Evolutionary conservation across 2,888 invertebrate species (phyloP), one percentile per base, ranked within the genome.

Genomic region (Agrilus biguttatus): DNA sequence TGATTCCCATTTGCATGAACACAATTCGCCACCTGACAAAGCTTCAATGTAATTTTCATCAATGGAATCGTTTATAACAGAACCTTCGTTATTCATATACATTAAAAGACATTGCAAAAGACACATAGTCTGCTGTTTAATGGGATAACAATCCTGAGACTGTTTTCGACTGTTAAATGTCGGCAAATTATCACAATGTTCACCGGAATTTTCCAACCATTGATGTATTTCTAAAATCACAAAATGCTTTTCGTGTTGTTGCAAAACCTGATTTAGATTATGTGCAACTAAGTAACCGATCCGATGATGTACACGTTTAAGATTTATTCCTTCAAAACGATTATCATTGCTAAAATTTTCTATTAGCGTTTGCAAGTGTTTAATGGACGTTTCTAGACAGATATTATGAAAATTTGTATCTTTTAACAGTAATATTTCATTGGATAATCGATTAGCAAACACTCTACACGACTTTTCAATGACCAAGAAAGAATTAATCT

Each of bases 371-470:
- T 80, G 79, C 35, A 83, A 63, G 58, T 80, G 78, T 60, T 78
- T 78, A 1, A 79, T 71, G 66, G 83, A 80, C 1, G 72, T 71
- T 55, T 78, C 74, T n/a, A 82, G 60, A 0, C 72, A 70, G 46
- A 48, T 46, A 36, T 45, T 45, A 28, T 49, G 52, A 41, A 49
- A 55, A 17, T 56, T 54, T 0, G 75, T 74, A 37, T 53, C 55
- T 41, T 50, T 44, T 34, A 55, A 53, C 52, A 75, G 72, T 4
- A 71, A 64, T 37, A 83, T 63, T 0, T 77, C 75, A 45, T 78
- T 76, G 0, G 77, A 73, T 57, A 83, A 76, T 38, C 83, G 69
- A 53, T 78, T 80, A 0, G 82, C 81, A 58, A 81, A 82, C 0
- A 83, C 80, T 55, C 74, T 71, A 49, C 74, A 63, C 1, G 74